A percentile compares a stretch with the other conserved stretches of the same genome.
These are phyloP conservation scores for Hydrophis major DNA, from an alignment of 2,797 vertebrate species.

Conservation along the genomic window DNA sequence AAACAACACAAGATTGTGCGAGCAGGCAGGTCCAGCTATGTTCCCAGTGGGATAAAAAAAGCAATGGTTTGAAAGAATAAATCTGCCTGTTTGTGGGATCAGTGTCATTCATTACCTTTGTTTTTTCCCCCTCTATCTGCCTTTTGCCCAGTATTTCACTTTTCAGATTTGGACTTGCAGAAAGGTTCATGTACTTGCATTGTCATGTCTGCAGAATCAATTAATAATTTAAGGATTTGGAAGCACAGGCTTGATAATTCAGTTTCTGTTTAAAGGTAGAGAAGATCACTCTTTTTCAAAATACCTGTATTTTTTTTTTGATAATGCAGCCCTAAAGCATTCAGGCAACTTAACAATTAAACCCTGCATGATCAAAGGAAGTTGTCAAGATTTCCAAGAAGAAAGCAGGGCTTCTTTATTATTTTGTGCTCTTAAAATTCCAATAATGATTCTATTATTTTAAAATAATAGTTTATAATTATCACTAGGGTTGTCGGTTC, in stretches of 20 bases:
- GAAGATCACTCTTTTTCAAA: conserved; percentile 28
- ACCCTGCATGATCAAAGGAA: conserved; percentile 31
- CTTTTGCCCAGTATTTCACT: neutral
- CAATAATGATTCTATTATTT: conserved; percentile 25
- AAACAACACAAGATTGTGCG: neutral
- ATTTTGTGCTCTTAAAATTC: conserved; percentile 29
- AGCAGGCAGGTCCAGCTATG: neutral
- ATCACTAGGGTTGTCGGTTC: neutral
- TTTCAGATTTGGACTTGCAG: conserved; percentile 16
- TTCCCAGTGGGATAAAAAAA: neutral
- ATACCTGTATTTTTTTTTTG: neutral
- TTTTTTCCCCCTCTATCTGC: neutral
- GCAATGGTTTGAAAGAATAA: neutral
- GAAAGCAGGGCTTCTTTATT: conserved; percentile 1
- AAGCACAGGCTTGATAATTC: neutral
- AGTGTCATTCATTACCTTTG: neutral
- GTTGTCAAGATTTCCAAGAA: conserved; percentile 24
- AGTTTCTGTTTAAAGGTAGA: conserved; percentile 29
- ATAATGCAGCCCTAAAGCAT: conserved; percentile 22
- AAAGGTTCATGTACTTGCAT: conserved; percentile 10
- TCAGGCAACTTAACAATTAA: conserved; percentile 37
- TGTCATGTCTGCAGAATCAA: conserved; percentile 12
- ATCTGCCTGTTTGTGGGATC: neutral
- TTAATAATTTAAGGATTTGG: conserved; percentile 35
- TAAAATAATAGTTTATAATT: conserved; percentile 12